These are phyloP conservation scores for Saccostrea cuccullata DNA, from an alignment of 1,140 invertebrate species.

Conservation along the genomic window DNA sequence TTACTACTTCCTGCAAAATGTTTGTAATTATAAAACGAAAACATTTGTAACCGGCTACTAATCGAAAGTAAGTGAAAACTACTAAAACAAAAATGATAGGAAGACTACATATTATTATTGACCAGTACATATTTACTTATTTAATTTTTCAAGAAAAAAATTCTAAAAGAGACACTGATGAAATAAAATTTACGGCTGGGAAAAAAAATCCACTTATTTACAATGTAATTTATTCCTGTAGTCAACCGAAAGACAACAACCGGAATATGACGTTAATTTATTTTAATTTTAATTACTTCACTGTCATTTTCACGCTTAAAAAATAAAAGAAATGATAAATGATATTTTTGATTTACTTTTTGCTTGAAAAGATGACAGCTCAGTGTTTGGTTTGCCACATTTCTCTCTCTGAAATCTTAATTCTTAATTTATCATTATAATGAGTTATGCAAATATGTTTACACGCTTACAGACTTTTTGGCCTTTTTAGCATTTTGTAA, in stretches of 20 bases:
- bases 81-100: too few relatives aligned
- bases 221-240: not conserved
- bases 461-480: not conserved
- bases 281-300: conserved; percentile 24
- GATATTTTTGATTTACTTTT: conserved; percentile 21
- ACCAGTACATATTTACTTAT: too few relatives aligned
- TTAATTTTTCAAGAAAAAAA: too few relatives aligned
- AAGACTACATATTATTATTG: too few relatives aligned
- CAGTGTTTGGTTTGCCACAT: not conserved
- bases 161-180: too few relatives aligned
- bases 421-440: conserved; percentile 14
- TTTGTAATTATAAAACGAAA: not conserved
- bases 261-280: conserved; percentile 31
- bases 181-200: too few relatives aligned
- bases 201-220: not conserved
- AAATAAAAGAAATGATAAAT: conserved; percentile 14
- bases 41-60: too few relatives aligned
- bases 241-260: conserved; percentile 8
- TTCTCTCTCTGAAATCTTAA: conserved; percentile 10
- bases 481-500: too few relatives aligned
- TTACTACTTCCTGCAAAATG: not conserved
- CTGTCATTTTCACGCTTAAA: not conserved
- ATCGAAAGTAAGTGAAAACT: too few relatives aligned
- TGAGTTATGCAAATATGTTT: conserved; percentile 20
- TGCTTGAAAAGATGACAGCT: not conserved